Evolutionary conservation across 92 coral and sea anemone genomes (phyloP), one percentile per base, ranked within the genome.

Genomic region (Bergia sp.): DNA sequence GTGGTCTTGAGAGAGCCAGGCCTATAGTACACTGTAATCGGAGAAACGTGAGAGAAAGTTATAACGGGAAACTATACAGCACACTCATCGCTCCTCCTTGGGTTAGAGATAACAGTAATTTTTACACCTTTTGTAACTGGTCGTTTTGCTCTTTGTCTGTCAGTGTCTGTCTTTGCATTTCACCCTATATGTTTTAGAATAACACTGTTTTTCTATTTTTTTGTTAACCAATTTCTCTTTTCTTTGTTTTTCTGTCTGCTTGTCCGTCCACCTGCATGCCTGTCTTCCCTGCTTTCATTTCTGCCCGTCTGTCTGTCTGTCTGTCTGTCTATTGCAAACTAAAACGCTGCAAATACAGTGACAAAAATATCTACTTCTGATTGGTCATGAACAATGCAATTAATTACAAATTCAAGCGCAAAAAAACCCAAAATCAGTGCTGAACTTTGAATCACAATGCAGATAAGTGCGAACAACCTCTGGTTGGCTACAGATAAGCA

Each of bases 1-100:
- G 67, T 71, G 13, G 87, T 84, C 64, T 37, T 29, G 36, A 16
- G 2, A 15, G 69, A 44, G 21, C 44, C 8, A 45, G 77, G 44
- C 40, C 47, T 84, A 11, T 75, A 9, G 20, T 37, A 47, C 42
- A 84, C 87, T 84, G 77, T 37, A 43, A 84, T n/a, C 21, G 75
- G 38, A 64, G 77, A 84, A 65, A 69, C 18, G 39, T n/a, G 11
- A 13, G 4, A 9, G 4, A 23, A 45, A 37, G 40, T 69, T 4
- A 43, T 37, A 37, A 4, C 77, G 12, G 42, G 6, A 42, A 73
- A 73, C n/a, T 20, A 10, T 73, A 18, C 20, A 15, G 77, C 20
- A 73, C 13, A 4, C 20, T 73, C 45, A 16, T 42, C 18, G 13
- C 77, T 37, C 18, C 41, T 73, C 45, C 41, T 36, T 73, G 7